Evolutionary conservation across 2,888 invertebrate genomes (phyloP).

Genomic region (Conomelus anceps): DNA sequence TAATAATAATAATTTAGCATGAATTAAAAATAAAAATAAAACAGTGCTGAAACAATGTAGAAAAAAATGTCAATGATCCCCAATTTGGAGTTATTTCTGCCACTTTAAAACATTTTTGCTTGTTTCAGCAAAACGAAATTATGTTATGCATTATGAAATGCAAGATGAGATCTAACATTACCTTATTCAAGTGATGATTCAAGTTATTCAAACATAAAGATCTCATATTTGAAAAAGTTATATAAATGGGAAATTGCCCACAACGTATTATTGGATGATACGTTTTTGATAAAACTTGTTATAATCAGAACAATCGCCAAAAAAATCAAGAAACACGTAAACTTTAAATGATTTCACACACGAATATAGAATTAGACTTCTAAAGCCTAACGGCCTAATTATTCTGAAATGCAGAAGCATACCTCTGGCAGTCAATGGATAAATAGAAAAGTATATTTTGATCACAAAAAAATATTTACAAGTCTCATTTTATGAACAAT

Average conservation of each 20-base stretch:
- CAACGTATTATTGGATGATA: no score
- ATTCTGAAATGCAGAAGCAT: conserved; percentile 24
- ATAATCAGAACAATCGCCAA: no score
- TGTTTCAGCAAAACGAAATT: not conserved
- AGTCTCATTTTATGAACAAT: not conserved
- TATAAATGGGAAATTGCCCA: no score
- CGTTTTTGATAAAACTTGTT: not conserved
- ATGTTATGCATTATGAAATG: not conserved
- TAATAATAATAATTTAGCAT: no score
- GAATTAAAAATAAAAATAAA: no score
- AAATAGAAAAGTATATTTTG: conserved; percentile 23
- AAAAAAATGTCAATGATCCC: no score
- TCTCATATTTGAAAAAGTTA: not conserved
- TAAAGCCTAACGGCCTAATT: not conserved
- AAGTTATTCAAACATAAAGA: not conserved
- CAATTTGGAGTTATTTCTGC: no score
- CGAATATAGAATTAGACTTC: not conserved
- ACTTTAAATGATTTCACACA: not conserved
- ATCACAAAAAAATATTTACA: conserved; percentile 9
- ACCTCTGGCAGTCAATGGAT: conserved; percentile 26
- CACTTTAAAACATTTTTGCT: no score
- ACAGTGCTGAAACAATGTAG: no score
- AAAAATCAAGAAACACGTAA: not conserved
- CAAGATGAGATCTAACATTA: not conserved
- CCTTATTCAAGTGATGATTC: not conserved